Base-by-base conservation (phyloP, 2,888 invertebrate species). In the Philonicus albiceps region DNA sequence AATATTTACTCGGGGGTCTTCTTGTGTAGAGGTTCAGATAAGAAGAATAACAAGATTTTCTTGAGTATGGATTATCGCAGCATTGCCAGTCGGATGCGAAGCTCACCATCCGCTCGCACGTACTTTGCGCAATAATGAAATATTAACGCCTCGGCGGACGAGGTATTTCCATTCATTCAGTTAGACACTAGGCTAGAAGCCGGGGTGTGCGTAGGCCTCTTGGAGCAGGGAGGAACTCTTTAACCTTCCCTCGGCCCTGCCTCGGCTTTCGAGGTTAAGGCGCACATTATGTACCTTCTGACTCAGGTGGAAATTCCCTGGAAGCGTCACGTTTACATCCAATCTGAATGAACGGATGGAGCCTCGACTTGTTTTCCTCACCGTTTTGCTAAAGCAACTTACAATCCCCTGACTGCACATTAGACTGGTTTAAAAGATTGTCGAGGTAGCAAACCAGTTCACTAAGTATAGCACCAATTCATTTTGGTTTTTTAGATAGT, bases 111-210 rank as follows among this genome's bases (percentile, higher is more conserved):
- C 34, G 43, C 76, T 76, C 40, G 40, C 64, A 64, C 27, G 64
- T 27, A 53, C n/a, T 80, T 80, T 80, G 80, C 80, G 53, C 80
- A 80, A 80, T 80, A 49, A 80, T 80, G 80, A 49, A 80, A 80
- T 80, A 80, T 80, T 43, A 43, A 80, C 31, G 80, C 53, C 80
- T 27, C 30, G 27, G n/a, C 53, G 30, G 31, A 49, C 80, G 31
- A 22, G 43, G 40, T 22, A 40, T 37, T 80, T 22, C 53, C 80
- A 80, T 80, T 53, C 53, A 80, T 53, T 53, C 22, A 27, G 27
- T 22, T 43, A 43, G 40, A 43, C 13, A 0, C 40, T 43, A 43
- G 64, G 8, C 64, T 22, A 64, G 64, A 80, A 16, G 27, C 34
- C n/a, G n/a, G 30, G 74, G 74, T n/a, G 37, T 78, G 43, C 16